Percentiles rank a stretch among this genome's conserved stretches.
Conservation (phyloP, 2,797 vertebrate genomes). For the Artibeus jamaicensis region DNA sequence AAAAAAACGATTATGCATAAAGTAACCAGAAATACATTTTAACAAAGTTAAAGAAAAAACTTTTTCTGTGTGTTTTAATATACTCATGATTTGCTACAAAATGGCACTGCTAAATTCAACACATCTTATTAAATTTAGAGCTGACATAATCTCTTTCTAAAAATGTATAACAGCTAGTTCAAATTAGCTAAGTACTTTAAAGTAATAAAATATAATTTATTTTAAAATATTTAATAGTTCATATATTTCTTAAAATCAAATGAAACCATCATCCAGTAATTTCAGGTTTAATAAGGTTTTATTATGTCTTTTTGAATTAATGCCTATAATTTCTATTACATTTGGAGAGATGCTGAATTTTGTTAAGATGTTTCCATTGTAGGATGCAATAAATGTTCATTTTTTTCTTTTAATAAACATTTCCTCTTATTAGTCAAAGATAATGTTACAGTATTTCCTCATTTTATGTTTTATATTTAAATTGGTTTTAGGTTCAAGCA, state of each 20-base stretch:
- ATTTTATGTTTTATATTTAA: conserved; percentile 62
- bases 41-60: background rate
- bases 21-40: background rate
- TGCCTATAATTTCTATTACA: conserved; percentile 5
- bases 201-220: conserved; percentile 26
- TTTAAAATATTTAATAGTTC: conserved; percentile 39
- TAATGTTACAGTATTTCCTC: conserved; percentile 23
- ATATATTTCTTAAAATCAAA: conserved; percentile 43
- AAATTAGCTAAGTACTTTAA: conserved; percentile 47
- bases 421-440: conserved; percentile 52
- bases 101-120: background rate
- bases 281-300: conserved; percentile 44
- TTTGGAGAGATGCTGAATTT: conserved; percentile 29
- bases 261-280: conserved; percentile 7
- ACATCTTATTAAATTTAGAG: conserved; percentile 27
- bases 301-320: conserved; percentile 1
- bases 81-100: background rate
- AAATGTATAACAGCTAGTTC: conserved; percentile 30
- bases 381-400: background rate
- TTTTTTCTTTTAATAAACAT: conserved; percentile 54
- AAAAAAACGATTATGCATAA: background rate
- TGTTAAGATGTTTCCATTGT: background rate
- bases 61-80: background rate
- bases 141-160: background rate
- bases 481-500: conserved; percentile 43